Evolutionary conservation across 1,140 invertebrate species (phyloP).

Genomic region (Patella vulgata): DNA sequence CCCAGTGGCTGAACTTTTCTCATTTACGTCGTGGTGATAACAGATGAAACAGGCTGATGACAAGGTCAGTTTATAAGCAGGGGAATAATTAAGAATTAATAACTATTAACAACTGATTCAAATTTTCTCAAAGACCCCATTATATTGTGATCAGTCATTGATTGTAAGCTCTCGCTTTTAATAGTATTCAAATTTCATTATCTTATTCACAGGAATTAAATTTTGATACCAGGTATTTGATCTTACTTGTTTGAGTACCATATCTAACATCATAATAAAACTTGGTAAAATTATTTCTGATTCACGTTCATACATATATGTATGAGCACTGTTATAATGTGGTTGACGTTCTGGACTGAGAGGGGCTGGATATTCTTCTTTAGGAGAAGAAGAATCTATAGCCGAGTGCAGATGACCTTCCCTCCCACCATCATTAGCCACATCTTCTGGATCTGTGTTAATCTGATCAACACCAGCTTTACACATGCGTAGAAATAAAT

Average conservation of each 20-base stretch:
- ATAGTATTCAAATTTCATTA: no score
- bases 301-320: slow-evolving; percentile 57
- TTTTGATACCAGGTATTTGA: no score
- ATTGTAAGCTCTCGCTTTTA: no score
- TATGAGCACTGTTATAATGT: slow-evolving; percentile 39
- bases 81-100: no score
- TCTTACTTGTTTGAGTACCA: slow-evolving; percentile 90
- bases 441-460: slow-evolving; percentile 35
- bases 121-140: no score
- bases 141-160: no score
- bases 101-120: no score
- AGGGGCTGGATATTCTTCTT: slow-evolving; percentile 50
- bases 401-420: slow-evolving; percentile 31
- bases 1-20: no score
- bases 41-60: no score
- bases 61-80: no score
- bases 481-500: slow-evolving; percentile 60
- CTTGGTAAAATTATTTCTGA: slow-evolving; percentile 78
- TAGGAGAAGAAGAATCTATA: slow-evolving; percentile 34
- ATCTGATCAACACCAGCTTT: slow-evolving; percentile 53
- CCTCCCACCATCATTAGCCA: slow-evolving; percentile 21
- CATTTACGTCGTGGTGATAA: no score
- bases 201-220: no score
- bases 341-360: slow-evolving; percentile 55
- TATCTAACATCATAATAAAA: slow-evolving; percentile 96